Evolutionary conservation across 2,888 invertebrate species (phyloP), one percentile per base, ranked within the genome.

Genomic region (Agrotis clavis): DNA sequence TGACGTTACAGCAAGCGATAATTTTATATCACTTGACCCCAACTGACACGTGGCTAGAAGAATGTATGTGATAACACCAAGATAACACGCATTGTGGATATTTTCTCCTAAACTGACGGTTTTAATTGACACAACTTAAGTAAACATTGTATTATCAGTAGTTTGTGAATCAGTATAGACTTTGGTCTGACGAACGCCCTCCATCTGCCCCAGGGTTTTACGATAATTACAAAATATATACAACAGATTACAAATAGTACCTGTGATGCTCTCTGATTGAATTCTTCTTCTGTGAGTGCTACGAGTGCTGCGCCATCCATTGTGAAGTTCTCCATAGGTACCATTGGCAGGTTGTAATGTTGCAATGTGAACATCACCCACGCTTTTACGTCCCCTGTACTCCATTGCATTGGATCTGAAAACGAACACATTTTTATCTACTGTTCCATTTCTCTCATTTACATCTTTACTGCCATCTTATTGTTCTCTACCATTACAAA

Each of bases 331-430:
- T 98, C 97, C 74, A 98, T 96, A 35, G 97, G 97, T 61, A 98
- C 97, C 92, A 97, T 97, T 18, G 98, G 97, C 82, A 98, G 94
- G 85, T 97, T 97, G 92, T 98, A 98, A 92, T 99, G 98, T 88
- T 98, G 97, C 76, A 98, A 97, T 86, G 98, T 99, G 97, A 98
- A 99, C 92, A 98, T 97, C 75, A 99, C 97, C 99, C 99, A 99
- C 30, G 98, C 97, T 83, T 98, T 98, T 62, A 99, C 99, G 91
- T 99, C 98, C 74, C 97, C 97, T 19, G 97, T 96, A 86, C 97
- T 98, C 99, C 99, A 99, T 87, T 97, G 97, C 90, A 97, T 97
- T 81, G 99, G 99, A 97, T 99, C 99, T 99, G 95, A 11, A 95
- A 95, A 74, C 63, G 84, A 62, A 67, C 4, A 45, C 35, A 59